Conservation (phyloP, 2,888 invertebrate genomes). For the Nysson spinosus region DNA sequence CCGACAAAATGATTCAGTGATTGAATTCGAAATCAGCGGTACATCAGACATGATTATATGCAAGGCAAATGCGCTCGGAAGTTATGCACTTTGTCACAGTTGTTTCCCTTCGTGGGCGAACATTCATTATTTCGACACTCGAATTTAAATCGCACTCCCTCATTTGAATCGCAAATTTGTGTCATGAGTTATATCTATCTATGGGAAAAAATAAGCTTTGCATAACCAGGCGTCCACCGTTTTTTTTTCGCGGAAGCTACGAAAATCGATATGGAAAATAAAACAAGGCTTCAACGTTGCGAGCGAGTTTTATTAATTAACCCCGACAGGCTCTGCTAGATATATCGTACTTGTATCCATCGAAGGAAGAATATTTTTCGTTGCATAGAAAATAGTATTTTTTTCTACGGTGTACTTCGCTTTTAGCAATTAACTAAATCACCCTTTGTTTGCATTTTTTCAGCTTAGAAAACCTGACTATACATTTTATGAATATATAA, state of each 20-base stretch:
- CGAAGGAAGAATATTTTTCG: no score
- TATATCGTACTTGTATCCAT: no score
- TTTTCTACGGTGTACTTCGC: no score
- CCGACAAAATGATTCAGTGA: background rate
- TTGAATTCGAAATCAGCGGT: background rate
- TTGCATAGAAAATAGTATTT: no score
- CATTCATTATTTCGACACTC: constrained; percentile 14
- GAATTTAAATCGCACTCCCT: constrained; percentile 19
- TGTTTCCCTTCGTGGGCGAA: background rate
- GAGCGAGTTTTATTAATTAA: constrained; percentile 1
- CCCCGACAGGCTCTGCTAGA: no score
- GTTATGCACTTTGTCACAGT: constrained; percentile 3
- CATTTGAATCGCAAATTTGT: constrained; percentile 28
- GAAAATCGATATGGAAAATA: background rate
- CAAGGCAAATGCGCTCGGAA: background rate
- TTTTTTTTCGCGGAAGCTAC: background rate
- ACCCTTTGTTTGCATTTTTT: no score
- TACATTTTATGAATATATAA: no score
- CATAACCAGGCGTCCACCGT: background rate
- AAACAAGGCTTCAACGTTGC: background rate
- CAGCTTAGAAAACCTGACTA: no score
- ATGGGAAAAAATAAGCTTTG: background rate
- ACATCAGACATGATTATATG: background rate
- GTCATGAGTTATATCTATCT: constrained; percentile 5
- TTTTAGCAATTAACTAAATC: no score